Conservation (phyloP, 2,888 invertebrate genomes). For the Idaea aversata region DNA sequence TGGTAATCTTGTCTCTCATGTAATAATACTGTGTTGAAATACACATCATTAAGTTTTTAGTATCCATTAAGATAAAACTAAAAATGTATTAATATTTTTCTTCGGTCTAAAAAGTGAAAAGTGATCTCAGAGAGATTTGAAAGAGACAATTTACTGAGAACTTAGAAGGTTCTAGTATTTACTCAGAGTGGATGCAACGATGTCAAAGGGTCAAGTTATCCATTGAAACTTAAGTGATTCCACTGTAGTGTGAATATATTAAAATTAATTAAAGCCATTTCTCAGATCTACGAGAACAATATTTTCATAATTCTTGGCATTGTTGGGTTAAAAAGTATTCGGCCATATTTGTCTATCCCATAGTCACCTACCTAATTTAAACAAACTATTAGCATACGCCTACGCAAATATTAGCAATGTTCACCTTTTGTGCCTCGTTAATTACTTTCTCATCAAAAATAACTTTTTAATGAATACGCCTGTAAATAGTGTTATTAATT, state of each 20-base stretch:
- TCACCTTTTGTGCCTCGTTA: constrained; percentile 45
- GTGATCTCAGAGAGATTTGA: background rate
- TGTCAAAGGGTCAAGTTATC: background rate
- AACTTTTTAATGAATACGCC: constrained; percentile 47
- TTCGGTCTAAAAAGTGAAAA: background rate
- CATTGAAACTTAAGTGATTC: background rate
- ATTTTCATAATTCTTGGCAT: background rate
- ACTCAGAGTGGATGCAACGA: background rate
- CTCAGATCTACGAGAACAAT: background rate
- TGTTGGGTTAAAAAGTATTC: background rate
- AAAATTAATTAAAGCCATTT: background rate
- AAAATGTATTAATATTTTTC: background rate
- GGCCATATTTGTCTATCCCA: background rate
- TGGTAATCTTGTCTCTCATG: constrained; percentile 6
- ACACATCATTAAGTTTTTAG: background rate
- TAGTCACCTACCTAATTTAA: background rate
- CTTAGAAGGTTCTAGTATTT: background rate
- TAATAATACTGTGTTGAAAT: background rate
- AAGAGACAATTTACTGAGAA: background rate
- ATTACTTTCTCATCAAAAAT: constrained; percentile 48
- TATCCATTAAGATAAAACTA: background rate
- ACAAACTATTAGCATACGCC: constrained; percentile 1
- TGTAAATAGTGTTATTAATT: constrained; percentile 59
- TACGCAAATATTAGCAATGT: constrained; percentile 27
- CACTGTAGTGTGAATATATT: background rate